Evolutionary conservation across 2,113 vertebrate genomes (phyloP).

Genomic region (Pelmatolapia mariae): DNA sequence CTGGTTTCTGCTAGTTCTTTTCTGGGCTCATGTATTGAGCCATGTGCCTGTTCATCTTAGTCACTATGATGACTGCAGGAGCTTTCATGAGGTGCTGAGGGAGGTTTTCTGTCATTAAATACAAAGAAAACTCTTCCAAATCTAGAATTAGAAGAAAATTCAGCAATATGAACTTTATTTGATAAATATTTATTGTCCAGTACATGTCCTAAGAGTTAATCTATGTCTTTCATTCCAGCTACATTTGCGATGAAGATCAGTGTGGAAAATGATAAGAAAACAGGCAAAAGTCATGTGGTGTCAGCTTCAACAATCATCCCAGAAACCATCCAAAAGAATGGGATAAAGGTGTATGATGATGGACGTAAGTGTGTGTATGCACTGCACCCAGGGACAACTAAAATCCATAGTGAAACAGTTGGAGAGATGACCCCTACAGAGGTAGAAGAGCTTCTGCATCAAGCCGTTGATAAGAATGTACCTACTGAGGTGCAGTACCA

Average conservation of each 20-base stretch:
- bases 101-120: neutral
- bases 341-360: constrained; percentile 91
- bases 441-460: constrained; percentile 85
- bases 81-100: neutral
- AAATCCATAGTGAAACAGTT: constrained; percentile 41
- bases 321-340: constrained; percentile 74
- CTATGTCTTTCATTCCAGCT: constrained; percentile 64
- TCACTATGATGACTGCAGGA: neutral
- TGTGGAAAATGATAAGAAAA: constrained; percentile 87
- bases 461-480: constrained; percentile 80
- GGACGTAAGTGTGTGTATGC: constrained; percentile 87
- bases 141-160: neutral
- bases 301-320: constrained; percentile 83
- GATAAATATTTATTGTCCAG: neutral
- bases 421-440: constrained; percentile 78
- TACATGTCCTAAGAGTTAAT: neutral
- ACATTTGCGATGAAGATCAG: constrained; percentile 93
- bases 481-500: constrained; percentile 84
- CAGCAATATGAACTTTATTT: neutral
- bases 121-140: neutral
- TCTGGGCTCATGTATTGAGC: neutral
- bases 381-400: constrained; percentile 58
- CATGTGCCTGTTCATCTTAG: neutral
- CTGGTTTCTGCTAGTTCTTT: neutral
- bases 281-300: constrained; percentile 87